A percentile compares a stretch with the other conserved stretches of the same genome.
phyloP scores from a whole-genome alignment of 2,113 vertebrate genomes.

The Toxotes jaculatrix region DNA sequence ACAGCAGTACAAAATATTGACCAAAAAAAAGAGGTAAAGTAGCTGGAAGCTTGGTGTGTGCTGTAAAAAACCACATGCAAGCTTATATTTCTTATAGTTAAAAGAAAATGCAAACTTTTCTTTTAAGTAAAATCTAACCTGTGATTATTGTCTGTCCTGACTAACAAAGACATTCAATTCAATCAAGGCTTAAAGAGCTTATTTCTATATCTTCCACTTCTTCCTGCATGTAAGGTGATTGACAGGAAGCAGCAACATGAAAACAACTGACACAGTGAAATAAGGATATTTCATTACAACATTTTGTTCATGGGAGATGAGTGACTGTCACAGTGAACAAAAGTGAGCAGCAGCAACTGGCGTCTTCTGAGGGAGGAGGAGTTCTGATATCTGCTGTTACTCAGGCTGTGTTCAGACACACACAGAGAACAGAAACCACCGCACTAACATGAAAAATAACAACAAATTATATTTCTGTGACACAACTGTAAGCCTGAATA shows the following conservation, averaged over 20 bases:
- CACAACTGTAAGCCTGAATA: too few species aligned
- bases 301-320: conserved; percentile 3
- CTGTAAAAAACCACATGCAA: too few species aligned
- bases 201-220: not conserved
- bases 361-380: not conserved
- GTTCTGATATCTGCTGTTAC: not conserved
- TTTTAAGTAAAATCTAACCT: not conserved
- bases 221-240: not conserved
- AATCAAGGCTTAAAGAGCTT: not conserved
- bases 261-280: not conserved
- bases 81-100: not conserved
- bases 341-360: not conserved
- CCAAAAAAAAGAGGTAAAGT: too few species aligned
- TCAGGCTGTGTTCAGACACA: not conserved
- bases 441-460: not conserved
- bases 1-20: not conserved
- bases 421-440: too few species aligned
- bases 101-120: not conserved
- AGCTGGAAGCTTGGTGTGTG: too few species aligned
- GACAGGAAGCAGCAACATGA: conserved; percentile 12
- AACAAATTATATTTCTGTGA: not conserved
- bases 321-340: conserved; percentile 7
- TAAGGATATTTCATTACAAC: not conserved
- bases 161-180: conserved; percentile 15
- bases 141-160: not conserved